Evolutionary conservation across 2,797 vertebrate genomes (phyloP).

Genomic region (Myotis daubentonii): DNA sequence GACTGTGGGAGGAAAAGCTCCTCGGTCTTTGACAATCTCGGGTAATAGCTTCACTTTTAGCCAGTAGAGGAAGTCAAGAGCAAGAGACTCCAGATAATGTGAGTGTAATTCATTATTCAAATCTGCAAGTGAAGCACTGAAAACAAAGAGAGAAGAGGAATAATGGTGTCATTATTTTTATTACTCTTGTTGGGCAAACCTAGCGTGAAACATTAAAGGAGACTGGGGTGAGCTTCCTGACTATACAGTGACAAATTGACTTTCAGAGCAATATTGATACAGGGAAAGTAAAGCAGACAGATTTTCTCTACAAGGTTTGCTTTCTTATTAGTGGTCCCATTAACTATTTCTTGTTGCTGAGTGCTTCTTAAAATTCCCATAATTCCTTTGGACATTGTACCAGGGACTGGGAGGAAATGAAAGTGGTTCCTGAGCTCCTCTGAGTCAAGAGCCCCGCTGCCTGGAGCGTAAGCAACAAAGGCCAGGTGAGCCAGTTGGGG

Average conservation of each 20-base stretch:
- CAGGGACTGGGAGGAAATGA: conserved; percentile 70
- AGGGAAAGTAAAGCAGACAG: conserved; percentile 83
- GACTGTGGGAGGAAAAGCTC: conserved; percentile 89
- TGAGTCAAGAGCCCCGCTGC: conserved; percentile 67
- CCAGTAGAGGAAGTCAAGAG: conserved; percentile 92
- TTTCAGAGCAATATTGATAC: conserved; percentile 85
- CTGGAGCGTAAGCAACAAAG: conserved; percentile 71
- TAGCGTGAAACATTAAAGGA: conserved; percentile 89
- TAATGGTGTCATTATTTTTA: conserved; percentile 95
- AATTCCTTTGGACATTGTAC: conserved; percentile 73
- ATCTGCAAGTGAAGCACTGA: conserved; percentile 93
- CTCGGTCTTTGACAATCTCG: conserved; percentile 93
- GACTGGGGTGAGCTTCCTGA: conserved; percentile 82
- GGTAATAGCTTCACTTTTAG: conserved; percentile 97
- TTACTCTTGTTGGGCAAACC: conserved; percentile 89
- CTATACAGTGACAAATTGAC: conserved; percentile 85
- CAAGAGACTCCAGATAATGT: conserved; percentile 94
- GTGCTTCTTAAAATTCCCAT: conserved; percentile 74
- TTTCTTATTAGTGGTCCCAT: conserved; percentile 79
- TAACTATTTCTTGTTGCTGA: conserved; percentile 75
- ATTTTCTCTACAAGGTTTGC: conserved; percentile 80
- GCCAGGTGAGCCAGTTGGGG: conserved; percentile 59
- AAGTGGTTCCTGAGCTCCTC: conserved; percentile 65
- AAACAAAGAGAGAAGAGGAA: conserved; percentile 92
- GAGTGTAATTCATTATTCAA: conserved; percentile 99